Conservation (phyloP, 2,797 vertebrate genomes). For the Tachyglossus aculeatus region DNA sequence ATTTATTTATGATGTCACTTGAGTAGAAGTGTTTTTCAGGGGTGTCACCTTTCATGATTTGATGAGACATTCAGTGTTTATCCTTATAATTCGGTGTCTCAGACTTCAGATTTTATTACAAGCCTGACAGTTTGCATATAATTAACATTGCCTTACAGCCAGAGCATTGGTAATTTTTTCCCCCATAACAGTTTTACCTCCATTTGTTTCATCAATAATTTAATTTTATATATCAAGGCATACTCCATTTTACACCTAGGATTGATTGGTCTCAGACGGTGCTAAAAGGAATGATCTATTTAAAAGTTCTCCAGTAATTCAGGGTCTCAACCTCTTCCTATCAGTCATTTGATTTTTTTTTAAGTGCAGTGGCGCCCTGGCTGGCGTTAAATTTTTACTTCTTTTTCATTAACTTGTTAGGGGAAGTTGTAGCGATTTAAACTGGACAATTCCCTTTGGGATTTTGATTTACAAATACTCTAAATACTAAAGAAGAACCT, state of each 20-base stretch:
- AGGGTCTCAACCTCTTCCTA: neutral
- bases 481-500: neutral
- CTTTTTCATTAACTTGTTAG: neutral
- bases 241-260: neutral
- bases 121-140: neutral
- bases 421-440: neutral
- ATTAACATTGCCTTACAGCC: slow-evolving; percentile 25
- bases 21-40: slow-evolving; percentile 10
- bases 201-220: slow-evolving; percentile 31
- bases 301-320: neutral
- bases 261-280: slow-evolving; percentile 10
- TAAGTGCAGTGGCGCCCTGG: neutral
- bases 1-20: slow-evolving; percentile 12
- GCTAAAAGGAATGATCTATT: slow-evolving; percentile 1
- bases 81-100: slow-evolving; percentile 10
- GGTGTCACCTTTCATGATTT: slow-evolving; percentile 42
- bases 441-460: neutral
- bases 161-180: slow-evolving; percentile 36
- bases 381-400: neutral
- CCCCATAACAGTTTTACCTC: slow-evolving; percentile 22
- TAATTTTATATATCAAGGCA: slow-evolving; percentile 33
- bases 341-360: slow-evolving; percentile 2
- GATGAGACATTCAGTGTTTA: slow-evolving; percentile 14
- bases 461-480: neutral
- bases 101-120: slow-evolving; percentile 14